Evolutionary conservation across 2,113 vertebrate species (phyloP).

Genomic region (Zosterops pallidus): DNA sequence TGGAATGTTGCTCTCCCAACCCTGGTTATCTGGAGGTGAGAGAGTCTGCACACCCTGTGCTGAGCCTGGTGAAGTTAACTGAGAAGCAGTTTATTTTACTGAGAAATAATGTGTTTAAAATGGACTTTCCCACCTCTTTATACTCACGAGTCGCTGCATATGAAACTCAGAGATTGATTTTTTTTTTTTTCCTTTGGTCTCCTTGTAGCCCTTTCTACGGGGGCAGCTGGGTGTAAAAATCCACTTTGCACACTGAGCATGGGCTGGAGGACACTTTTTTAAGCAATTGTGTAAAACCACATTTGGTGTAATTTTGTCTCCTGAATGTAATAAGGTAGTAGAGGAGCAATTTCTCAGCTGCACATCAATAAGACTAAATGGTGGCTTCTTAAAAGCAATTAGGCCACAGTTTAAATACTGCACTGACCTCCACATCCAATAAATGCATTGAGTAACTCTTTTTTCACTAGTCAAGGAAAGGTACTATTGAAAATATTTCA

Average conservation of each 20-base stretch:
- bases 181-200: not conserved
- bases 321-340: not conserved
- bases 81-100: not conserved
- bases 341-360: not conserved
- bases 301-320: not conserved
- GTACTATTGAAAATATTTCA: constrained; percentile 14
- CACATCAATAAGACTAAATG: not conserved
- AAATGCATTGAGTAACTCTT: not conserved
- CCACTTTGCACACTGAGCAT: fast-evolving
- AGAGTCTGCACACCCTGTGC: not conserved
- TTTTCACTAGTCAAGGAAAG: constrained; percentile 26
- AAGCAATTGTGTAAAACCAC: not conserved
- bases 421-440: constrained; percentile 32
- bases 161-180: not conserved
- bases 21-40: not conserved
- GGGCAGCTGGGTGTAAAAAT: not conserved
- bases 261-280: not conserved
- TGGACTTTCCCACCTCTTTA: not conserved
- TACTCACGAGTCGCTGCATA: not conserved
- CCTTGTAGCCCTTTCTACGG: not conserved
- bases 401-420: not conserved
- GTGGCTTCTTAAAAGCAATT: not conserved
- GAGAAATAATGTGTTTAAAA: not conserved
- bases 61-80: not conserved
- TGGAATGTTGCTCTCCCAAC: not conserved